Percentiles rank a stretch among this genome's conserved stretches.
These are phyloP conservation scores for Drosophila biarmipes DNA, from an alignment of 1,140 invertebrate species.

Conservation along the genomic window DNA sequence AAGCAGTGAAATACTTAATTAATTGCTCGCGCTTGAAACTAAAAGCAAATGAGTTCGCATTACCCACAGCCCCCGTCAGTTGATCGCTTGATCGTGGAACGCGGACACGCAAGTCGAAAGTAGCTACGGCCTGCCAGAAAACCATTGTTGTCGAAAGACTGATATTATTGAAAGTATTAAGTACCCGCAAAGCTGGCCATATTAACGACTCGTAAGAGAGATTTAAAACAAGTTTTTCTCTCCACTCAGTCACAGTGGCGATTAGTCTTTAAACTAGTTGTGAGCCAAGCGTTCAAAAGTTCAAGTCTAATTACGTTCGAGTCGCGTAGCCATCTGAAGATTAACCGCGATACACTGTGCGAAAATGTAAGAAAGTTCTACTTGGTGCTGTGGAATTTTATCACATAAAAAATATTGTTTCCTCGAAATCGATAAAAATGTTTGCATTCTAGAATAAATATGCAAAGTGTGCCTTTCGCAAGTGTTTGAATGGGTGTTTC, in stretches of 20 bases:
- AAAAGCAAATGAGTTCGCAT: slow-evolving; percentile 73
- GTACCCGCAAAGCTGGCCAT: slow-evolving; percentile 1
- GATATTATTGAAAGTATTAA: slow-evolving; percentile 40
- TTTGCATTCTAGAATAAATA: not conserved
- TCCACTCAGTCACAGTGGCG: slow-evolving; percentile 15
- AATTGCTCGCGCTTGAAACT: slow-evolving; percentile 57
- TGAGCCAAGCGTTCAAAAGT: slow-evolving; percentile 60
- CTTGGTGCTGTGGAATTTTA: too few species aligned
- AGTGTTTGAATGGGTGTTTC: not conserved
- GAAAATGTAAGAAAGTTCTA: not conserved
- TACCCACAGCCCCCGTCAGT: slow-evolving; percentile 68
- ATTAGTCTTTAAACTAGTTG: slow-evolving; percentile 45
- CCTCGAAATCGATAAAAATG: not conserved
- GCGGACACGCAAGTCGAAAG: slow-evolving; percentile 68
- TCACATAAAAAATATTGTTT: not conserved
- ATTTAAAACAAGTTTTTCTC: slow-evolving; percentile 37
- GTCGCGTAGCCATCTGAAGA: slow-evolving; percentile 23
- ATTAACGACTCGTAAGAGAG: slow-evolving; percentile 17
- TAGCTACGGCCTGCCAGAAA: slow-evolving; percentile 15
- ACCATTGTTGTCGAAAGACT: slow-evolving; percentile 10
- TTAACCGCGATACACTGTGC: slow-evolving; percentile 27
- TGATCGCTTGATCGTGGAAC: slow-evolving; percentile 69
- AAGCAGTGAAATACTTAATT: slow-evolving; percentile 69
- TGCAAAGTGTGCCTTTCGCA: not conserved
- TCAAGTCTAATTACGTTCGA: slow-evolving; percentile 59